Evolutionary conservation across 2,888 invertebrate genomes (phyloP).

Genomic region (Tipula unca): DNA sequence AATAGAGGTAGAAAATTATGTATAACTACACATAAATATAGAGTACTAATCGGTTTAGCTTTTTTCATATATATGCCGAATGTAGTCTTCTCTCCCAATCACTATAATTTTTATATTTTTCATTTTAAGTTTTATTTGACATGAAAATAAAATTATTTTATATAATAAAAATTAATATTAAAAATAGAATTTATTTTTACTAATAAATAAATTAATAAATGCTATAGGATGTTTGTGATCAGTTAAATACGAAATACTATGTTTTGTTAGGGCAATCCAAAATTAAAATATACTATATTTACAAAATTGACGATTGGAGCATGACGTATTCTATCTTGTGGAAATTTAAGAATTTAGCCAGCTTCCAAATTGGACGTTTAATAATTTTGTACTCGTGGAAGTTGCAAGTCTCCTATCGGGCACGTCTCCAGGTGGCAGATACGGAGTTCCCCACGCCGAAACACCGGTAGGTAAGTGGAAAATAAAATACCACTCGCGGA

Average conservation of each 20-base stretch:
- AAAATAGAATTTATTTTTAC: neutral
- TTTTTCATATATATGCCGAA: neutral
- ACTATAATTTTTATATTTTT: neutral
- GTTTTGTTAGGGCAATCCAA: no score
- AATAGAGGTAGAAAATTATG: neutral
- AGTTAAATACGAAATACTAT: neutral
- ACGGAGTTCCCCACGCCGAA: no score
- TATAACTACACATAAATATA: neutral
- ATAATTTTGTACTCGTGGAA: no score
- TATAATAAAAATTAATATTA: neutral
- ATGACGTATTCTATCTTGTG: no score
- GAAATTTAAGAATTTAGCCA: no score
- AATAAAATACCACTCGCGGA: no score
- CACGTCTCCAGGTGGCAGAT: no score
- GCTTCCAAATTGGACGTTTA: no score
- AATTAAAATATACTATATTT: no score
- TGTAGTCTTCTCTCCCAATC: neutral
- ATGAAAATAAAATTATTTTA: neutral
- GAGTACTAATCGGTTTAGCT: neutral
- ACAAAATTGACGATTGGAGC: no score
- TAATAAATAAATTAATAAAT: neutral
- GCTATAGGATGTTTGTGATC: neutral
- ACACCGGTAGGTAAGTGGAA: no score
- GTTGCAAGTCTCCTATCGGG: no score
- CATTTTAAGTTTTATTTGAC: neutral